Base-by-base conservation (phyloP, 2,888 invertebrate species). In the Leptinotarsa rubiginosa region DNA sequence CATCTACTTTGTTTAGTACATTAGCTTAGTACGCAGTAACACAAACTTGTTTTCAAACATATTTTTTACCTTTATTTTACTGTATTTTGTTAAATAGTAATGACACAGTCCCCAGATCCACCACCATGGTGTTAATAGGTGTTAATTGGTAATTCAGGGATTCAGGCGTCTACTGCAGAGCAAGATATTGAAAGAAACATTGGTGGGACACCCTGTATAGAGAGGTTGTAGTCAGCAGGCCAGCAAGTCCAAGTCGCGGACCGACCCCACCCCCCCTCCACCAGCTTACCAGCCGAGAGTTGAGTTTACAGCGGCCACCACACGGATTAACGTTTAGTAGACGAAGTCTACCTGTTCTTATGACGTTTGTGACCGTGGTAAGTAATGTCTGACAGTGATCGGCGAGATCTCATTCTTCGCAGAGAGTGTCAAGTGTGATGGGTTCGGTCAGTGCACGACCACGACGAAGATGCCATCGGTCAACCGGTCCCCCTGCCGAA, bases 241-340 rank as follows among this genome's bases (percentile, higher is more conserved):
- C 69, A 77, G 68, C 77, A 77, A 75, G 75, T 77, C 76, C 78
- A 76, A 77, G 77, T 80, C 75, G 75, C 69, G 65, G 69, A 62
- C 62, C 47, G 65, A 66, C 56, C 65, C 75, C 77, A 78, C 77
- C 81, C 80, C 80, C 79, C 77, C 77, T 77, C 77, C 79, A 78
- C 75, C 80, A 15, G 78, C 71, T 80, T 79, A 81, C 81, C 81
- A 82, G 79, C 78, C 77, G 77, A 79, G 80, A 79, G 78, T 79
- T 79, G 78, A 78, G 77, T 80, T 81, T 80, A 76, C 75, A 78
- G 76, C 80, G 77, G 77, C 68, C 75, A 76, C 75, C 78, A 80
- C 74, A 78, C 77, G 77, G 73, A 77, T 74, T 74, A 77, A 65
- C 80, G 77, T 78, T 78, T 79, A 78, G 80, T 81, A 78, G 77